Evolutionary conservation across 2,888 invertebrate genomes (phyloP), one percentile per base, ranked within the genome.

Genomic region (Pristionchus maxplancki): DNA sequence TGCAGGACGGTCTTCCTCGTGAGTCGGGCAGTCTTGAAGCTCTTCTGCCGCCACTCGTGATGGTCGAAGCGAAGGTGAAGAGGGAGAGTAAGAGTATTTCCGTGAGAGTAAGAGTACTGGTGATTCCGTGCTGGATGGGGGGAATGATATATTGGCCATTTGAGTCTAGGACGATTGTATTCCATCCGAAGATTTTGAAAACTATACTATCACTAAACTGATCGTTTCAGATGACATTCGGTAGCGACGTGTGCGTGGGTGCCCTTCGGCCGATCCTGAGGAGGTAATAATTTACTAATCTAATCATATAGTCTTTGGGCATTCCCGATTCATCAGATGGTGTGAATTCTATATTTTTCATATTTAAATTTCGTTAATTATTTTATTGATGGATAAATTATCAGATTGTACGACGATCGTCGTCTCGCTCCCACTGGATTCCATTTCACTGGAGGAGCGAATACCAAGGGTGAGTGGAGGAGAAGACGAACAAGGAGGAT

Each of bases 371-470:
- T n/a, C n/a, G n/a, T 11, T 31, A 2, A 11, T 8, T 17, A 50
- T 82, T 20, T n/a, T 40, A 48, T n/a, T 48, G 6, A 20, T 83
- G 31, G 53, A 20, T 17, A 31, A 53, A 37, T 20, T 53, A 8
- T 34, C 53, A 83, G 58, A 58, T 78, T 91, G 37, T 88, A 89
- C 86, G 34, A 82, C 8, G 84, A 87, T 15, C 84, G 88, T 48
- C 89, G 89, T 13, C 85, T 91, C 6, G 67, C 89, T 20, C 91
- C 91, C 11, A 50, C 89, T 40, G 85, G 88, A 15, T 84, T 91
- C 40, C 82, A 87, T n/a, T 91, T 91, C 90, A 90, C 91, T 6
- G 91, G 91, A 37, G 91, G 91, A 40, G 86, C 90, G 17, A 87
- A 90, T 15, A 91, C 90, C 5, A 90, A 90, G 81, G 89, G 89